Base-by-base conservation (phyloP, 1,140 invertebrate genomes). In the Goniozus legneri region DNA sequence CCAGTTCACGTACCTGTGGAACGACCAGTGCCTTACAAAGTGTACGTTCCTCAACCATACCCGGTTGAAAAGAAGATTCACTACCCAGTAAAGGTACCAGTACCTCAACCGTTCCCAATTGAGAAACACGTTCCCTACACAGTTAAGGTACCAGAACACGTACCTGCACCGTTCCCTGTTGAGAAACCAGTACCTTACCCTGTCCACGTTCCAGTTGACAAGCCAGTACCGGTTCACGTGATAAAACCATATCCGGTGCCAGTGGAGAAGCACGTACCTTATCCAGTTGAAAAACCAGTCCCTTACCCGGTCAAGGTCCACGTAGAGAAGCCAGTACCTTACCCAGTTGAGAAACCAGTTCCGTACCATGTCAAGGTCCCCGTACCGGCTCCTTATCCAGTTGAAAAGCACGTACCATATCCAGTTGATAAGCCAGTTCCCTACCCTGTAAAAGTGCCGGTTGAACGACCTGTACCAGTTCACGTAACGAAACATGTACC, bases 381-480 rank as follows among this genome's bases (percentile, higher is more conserved):
- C 2, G 61, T 67, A 36, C 71, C 75, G 4, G 66, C 73, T 3
- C 77, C 76, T 0, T 75, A 76, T 30, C 75, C 76, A 2, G 76
- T 78, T 2, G 65, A 68, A 37, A 68, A 67, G 37, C 79, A 78
- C 44, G 79, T 85, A 31, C 86, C 86, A 1, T 82, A 83, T 42
- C 83, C 85, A 22, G 84, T 88, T 0, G 85, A 87, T 60, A 87
- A 87, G 66, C 78, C 80, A 27, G 80, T 87, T 13, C 86, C 84
- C 47, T 83, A 83, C 62, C 80, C 84, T 35, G 85, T 87, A 3
- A 83, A 87, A 60, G 85, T 88, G 19, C 84, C 72, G 2, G 79
- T 84, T 24, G 84, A 86, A 3, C 42, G 57, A 49, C 57, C 54
- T 1, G 56, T 58, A 1, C 15, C 57, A 1, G 77, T 84, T 10